Evolutionary conservation across 2,113 vertebrate genomes (phyloP).

Genomic region (Cricetomys ansorgei): DNA sequence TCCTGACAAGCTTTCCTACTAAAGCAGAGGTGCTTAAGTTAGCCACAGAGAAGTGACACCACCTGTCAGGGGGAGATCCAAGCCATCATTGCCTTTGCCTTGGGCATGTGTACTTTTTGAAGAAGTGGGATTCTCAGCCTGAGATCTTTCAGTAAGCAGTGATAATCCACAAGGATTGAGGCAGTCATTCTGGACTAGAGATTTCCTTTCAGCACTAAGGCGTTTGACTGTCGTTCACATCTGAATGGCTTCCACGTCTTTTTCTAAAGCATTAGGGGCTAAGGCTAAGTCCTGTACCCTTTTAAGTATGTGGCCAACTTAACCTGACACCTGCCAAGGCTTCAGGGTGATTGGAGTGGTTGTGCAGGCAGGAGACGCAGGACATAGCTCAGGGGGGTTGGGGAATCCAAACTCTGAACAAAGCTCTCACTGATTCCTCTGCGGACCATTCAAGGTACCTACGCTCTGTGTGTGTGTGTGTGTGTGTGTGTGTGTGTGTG

Average conservation of each 20-base stretch:
- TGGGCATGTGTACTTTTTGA: slow-evolving; percentile 46
- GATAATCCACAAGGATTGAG: slow-evolving; percentile 69
- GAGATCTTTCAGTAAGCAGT: slow-evolving; percentile 57
- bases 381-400: background rate
- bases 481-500: background rate
- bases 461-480: background rate
- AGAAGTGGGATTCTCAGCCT: slow-evolving; percentile 4
- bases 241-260: slow-evolving; percentile 57
- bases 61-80: slow-evolving; percentile 56
- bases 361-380: background rate
- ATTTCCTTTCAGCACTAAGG: slow-evolving; percentile 60
- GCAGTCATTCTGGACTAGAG: slow-evolving; percentile 34
- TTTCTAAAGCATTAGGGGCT: slow-evolving; percentile 7
- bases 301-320: slow-evolving; percentile 59
- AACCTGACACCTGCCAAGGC: background rate
- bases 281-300: slow-evolving; percentile 28
- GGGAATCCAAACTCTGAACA: background rate
- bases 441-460: too few relatives aligned
- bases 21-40: slow-evolving; percentile 59
- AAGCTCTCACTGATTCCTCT: background rate
- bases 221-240: slow-evolving; percentile 26
- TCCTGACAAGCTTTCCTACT: slow-evolving; percentile 39
- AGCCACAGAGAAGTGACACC: background rate
- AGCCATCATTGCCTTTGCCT: slow-evolving; percentile 60
- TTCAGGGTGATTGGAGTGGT: background rate